Conservation (phyloP, 2,113 vertebrate genomes). For the Psittacula cyanocephala region DNA sequence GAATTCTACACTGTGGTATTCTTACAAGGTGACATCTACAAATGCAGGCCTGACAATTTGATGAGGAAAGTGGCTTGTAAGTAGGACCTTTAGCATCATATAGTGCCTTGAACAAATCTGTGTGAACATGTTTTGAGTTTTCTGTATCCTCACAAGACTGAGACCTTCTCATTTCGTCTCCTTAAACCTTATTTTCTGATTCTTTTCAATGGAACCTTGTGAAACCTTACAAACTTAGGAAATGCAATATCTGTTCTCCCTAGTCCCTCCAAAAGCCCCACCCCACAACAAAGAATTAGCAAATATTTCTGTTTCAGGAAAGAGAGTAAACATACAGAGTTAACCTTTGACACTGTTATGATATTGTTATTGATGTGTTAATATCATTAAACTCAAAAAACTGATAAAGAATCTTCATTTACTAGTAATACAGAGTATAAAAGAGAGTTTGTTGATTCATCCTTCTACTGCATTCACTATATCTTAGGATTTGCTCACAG, state of each 20-base stretch:
- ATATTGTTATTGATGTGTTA: background rate
- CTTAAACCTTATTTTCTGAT: background rate
- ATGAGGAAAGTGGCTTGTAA: background rate
- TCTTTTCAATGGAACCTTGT: background rate
- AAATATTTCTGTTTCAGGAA: background rate
- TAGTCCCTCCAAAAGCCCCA: background rate
- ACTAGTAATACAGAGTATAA: background rate
- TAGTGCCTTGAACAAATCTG: background rate
- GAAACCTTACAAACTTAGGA: background rate
- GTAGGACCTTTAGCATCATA: background rate
- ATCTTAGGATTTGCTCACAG: background rate
- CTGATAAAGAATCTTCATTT: background rate
- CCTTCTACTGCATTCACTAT: background rate
- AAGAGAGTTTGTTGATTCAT: background rate
- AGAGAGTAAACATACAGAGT: background rate
- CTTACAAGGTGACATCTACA: conserved; percentile 37
- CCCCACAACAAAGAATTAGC: background rate
- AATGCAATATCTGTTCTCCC: background rate
- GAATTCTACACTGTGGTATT: background rate
- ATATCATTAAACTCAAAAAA: background rate
- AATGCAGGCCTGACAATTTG: background rate
- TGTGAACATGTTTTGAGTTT: background rate
- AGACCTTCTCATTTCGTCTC: background rate
- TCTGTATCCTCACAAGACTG: background rate
- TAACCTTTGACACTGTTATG: background rate